Evolutionary conservation across 1,140 invertebrate genomes (phyloP).

Genomic region (Sinella curviseta): DNA sequence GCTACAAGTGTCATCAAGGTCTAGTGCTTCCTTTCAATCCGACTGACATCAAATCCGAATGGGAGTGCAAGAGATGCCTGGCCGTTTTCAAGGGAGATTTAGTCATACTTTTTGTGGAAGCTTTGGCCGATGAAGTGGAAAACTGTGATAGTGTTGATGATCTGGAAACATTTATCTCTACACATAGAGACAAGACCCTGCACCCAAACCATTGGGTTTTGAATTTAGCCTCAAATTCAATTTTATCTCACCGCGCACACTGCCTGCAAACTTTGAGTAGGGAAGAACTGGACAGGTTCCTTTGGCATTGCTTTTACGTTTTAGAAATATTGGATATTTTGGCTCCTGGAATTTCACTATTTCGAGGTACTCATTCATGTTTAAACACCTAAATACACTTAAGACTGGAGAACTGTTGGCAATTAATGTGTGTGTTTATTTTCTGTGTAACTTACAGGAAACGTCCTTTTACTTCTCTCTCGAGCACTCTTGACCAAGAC

Average conservation of each 20-base stretch:
- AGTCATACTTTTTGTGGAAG: conserved; percentile 23
- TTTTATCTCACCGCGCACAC: conserved; percentile 26
- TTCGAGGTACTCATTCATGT: background rate
- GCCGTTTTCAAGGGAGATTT: conserved; percentile 6
- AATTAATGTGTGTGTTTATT: background rate
- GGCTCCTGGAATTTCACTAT: conserved; percentile 20
- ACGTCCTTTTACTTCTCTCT: background rate
- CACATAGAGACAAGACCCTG: conserved; percentile 19
- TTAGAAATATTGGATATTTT: conserved; percentile 17
- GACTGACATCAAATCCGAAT: conserved; percentile 13
- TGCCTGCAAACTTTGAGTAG: background rate
- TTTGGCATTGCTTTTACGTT: conserved; percentile 27
- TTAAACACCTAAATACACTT: background rate
- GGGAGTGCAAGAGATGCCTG: conserved; percentile 22
- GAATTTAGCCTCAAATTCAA: conserved; percentile 23
- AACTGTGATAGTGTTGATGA: conserved; percentile 29
- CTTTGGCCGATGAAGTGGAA: conserved; percentile 18
- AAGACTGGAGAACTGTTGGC: background rate
- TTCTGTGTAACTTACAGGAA: background rate
- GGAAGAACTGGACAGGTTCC: background rate
- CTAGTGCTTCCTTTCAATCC: conserved; percentile 3
- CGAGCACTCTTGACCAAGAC: conserved; percentile 1
- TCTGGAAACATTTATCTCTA: conserved; percentile 20
- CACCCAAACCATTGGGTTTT: conserved; percentile 36
- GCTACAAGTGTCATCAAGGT: background rate